These are phyloP conservation scores for Poecilia wingei DNA, from an alignment of 2,797 vertebrate species.

Conservation along the genomic window DNA sequence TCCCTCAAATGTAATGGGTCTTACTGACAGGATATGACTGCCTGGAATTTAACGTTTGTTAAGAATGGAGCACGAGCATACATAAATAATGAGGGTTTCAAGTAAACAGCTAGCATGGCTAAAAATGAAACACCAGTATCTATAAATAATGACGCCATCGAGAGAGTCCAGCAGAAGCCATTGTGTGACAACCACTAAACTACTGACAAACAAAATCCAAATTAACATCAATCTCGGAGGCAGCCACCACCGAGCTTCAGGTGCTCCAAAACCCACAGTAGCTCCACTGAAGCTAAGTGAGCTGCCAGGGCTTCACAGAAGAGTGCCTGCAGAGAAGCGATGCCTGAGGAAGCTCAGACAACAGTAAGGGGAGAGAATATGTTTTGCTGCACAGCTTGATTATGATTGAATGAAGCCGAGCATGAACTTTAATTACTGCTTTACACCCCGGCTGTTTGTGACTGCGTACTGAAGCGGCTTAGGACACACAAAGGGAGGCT, in stretches of 20 bases:
- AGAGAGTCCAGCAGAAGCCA: slow-evolving; percentile 57
- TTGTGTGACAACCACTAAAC: slow-evolving; percentile 76
- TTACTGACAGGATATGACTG: slow-evolving; percentile 58
- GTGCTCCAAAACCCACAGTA: slow-evolving; percentile 71
- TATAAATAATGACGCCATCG: slow-evolving; percentile 75
- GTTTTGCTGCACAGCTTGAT: slow-evolving; percentile 81
- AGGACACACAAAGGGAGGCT: slow-evolving; percentile 73
- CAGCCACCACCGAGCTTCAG: slow-evolving; percentile 72
- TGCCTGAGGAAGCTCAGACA: slow-evolving; percentile 73
- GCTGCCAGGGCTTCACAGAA: slow-evolving; percentile 65
- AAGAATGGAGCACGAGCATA: slow-evolving; percentile 70
- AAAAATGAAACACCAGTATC: slow-evolving; percentile 69
- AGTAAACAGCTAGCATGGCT: slow-evolving; percentile 66
- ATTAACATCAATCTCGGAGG: slow-evolving; percentile 78
- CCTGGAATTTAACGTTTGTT: slow-evolving; percentile 74
- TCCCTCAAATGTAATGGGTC: slow-evolving; percentile 55
- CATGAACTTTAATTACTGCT: slow-evolving; percentile 85
- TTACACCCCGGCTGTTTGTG: slow-evolving; percentile 80
- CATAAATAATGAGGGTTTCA: slow-evolving; percentile 77
- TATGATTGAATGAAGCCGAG: slow-evolving; percentile 85
- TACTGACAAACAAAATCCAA: slow-evolving; percentile 81
- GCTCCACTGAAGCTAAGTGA: slow-evolving; percentile 68
- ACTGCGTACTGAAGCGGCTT: slow-evolving; percentile 69
- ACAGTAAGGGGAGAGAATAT: slow-evolving; percentile 74
- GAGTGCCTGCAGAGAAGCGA: slow-evolving; percentile 65